Evolutionary conservation across 1,140 invertebrate genomes (phyloP).

Genomic region (Drepana arcuata): DNA sequence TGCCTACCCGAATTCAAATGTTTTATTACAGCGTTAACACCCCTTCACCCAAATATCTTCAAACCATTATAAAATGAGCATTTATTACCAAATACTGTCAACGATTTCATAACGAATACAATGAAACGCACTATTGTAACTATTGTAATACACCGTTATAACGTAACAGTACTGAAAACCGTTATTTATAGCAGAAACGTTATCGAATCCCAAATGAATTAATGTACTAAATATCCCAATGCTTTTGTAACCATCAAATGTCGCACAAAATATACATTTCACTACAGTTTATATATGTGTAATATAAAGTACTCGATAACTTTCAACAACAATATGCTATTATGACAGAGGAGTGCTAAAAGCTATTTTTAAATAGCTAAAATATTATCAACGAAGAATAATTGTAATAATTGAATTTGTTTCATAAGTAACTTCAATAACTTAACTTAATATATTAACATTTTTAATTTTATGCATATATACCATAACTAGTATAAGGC

Average conservation of each 20-base stretch:
- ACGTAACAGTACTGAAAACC: neutral
- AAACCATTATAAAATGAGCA: neutral
- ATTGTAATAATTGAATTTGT: slow-evolving; percentile 9
- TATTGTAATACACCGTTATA: neutral
- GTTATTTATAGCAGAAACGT: too few relatives aligned
- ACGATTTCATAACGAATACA: too few relatives aligned
- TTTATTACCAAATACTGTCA: slow-evolving; percentile 1
- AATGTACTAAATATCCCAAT: too few relatives aligned
- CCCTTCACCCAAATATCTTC: slow-evolving; percentile 2
- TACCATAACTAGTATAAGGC: too few relatives aligned
- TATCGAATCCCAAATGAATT: too few relatives aligned
- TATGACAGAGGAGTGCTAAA: slow-evolving; percentile 4
- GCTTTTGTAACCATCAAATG: too few relatives aligned
- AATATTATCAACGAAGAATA: slow-evolving; percentile 8
- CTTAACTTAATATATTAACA: slow-evolving; percentile 4
- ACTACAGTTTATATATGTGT: slow-evolving; percentile 3
- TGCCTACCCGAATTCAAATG: slow-evolving; percentile 7
- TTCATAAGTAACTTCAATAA: slow-evolving; percentile 5
- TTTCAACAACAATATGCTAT: slow-evolving; percentile 1
- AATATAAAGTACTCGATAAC: slow-evolving; percentile 2
- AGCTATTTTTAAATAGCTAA: slow-evolving; percentile 3
- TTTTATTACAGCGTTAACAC: slow-evolving; percentile 8
- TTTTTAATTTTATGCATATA: too few relatives aligned
- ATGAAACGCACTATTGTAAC: too few relatives aligned
- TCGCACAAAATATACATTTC: neutral